Base-by-base conservation (phyloP, 2,888 invertebrate genomes). In the Leptarthrus brevirostris region DNA sequence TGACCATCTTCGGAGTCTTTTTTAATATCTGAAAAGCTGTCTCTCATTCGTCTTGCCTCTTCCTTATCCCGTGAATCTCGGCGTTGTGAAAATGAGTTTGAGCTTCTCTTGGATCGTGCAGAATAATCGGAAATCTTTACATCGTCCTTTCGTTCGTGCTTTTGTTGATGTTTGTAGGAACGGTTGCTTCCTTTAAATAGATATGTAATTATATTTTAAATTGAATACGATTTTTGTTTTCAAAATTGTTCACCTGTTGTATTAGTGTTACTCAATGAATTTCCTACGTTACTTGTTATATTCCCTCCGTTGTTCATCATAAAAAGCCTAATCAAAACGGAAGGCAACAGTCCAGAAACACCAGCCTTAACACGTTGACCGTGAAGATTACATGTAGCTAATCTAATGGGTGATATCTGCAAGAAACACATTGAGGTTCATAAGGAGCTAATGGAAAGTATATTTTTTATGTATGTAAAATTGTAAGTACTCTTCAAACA, bases 381-480 rank as follows among this genome's bases (percentile, higher is more conserved):
- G 81, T 98, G 97, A n/a, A 98, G 88, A 86, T 98, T 98, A 81
- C 98, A 98, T 58, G 92, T 94, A 20, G 96, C 92, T 75, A 97
- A 84, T 64, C 97, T 89, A 36, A 97, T 89, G 1, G 97, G 97
- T 18, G 94, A 94, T 79, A 95, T 88, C 89, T 69, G 24, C 4
- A 66, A 26, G 2, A n/a, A 40, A n/a, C n/a, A n/a, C n/a, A n/a
- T n/a, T n/a, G n/a, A n/a, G n/a, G n/a, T n/a, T n/a, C n/a, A n/a
- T 44, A 36, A n/a, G 0, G 14, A 20, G 14, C 18, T 26, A 18
- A 40, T n/a, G 4, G 8, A 64, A 64, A n/a, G n/a, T n/a, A n/a
- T n/a, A n/a, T n/a, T n/a, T n/a, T n/a, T n/a, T n/a, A n/a, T n/a
- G n/a, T n/a, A n/a, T n/a, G n/a, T n/a, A n/a, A n/a, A n/a, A n/a